Conservation (phyloP, 2,113 vertebrate species). For the Bungarus multicinctus region DNA sequence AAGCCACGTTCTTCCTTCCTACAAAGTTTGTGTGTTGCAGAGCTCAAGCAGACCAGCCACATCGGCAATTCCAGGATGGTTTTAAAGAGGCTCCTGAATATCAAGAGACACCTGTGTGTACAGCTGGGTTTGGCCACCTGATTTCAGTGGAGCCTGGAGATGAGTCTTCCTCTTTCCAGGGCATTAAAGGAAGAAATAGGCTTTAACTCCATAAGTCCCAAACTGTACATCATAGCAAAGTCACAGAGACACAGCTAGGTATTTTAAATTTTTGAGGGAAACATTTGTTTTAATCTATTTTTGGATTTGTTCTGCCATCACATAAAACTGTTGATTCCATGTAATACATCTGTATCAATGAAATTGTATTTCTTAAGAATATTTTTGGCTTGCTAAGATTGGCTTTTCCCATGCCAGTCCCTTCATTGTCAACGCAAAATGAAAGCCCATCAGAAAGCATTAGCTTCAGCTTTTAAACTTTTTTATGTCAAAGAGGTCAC, state of each 20-base stretch:
- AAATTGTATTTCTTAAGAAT: conserved; percentile 77
- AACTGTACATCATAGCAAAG: not conserved
- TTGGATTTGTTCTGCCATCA: not conserved
- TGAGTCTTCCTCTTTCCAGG: not conserved
- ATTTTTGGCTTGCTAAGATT: conserved; percentile 73
- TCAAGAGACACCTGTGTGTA: not conserved
- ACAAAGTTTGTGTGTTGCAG: not conserved
- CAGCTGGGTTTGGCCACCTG: not conserved
- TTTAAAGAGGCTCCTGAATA: not conserved
- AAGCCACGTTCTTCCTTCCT: not conserved
- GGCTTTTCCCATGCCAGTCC: conserved; percentile 69
- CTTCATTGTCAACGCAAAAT: conserved; percentile 69
- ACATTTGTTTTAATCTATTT: not conserved
- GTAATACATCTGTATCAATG: conserved; percentile 58
- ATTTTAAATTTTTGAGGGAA: not conserved
- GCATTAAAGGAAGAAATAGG: not conserved
- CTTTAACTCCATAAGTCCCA: not conserved
- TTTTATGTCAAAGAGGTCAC: conserved; percentile 75
- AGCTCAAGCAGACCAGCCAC: not conserved
- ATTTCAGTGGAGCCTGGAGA: not conserved
- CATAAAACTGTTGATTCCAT: conserved; percentile 3
- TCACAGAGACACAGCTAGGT: not conserved
- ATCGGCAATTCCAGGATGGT: not conserved
- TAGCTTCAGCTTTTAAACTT: conserved; percentile 79
- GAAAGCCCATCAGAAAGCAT: conserved; percentile 76